Evolutionary conservation across 2,797 vertebrate genomes (phyloP).

Genomic region (Remorina albescens): DNA sequence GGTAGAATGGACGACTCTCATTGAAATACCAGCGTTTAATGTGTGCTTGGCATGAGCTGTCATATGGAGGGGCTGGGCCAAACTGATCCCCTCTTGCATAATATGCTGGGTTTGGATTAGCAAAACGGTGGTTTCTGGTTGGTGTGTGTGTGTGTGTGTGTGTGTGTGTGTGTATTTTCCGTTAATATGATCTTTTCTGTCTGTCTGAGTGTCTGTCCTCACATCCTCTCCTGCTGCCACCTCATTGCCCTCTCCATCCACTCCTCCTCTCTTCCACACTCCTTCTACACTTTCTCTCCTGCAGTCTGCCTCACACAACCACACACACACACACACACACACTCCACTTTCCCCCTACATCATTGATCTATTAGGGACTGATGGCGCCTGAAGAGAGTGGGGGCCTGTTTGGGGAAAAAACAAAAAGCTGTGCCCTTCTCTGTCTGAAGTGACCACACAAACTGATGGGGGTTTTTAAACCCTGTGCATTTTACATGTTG

Average conservation of each 20-base stretch:
- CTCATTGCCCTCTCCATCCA: not conserved
- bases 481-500: conserved; percentile 35
- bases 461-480: conserved; percentile 62
- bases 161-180: not conserved
- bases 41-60: conserved; percentile 72
- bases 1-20: not conserved
- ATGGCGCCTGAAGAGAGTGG: conserved; percentile 61
- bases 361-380: conserved; percentile 63
- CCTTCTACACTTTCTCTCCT: not conserved
- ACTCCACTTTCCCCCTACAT: conserved; percentile 53
- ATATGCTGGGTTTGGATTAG: conserved; percentile 82
- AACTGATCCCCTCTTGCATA: conserved; percentile 83
- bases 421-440: conserved; percentile 12
- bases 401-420: conserved; percentile 27
- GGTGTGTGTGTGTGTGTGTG: conserved; percentile 25
- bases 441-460: conserved; percentile 41
- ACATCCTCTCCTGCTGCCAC: not conserved
- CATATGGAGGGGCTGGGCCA: conserved; percentile 75
- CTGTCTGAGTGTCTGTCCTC: conserved; percentile 12
- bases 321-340: conserved; percentile 5
- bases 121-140: conserved; percentile 61
- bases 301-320: conserved; percentile 1
- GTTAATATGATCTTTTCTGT: conserved; percentile 10
- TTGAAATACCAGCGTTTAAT: conserved; percentile 30
- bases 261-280: conserved; percentile 9